Evolutionary conservation across 2,797 vertebrate species (phyloP).

Genomic region (Cetoscarus ocellatus): DNA sequence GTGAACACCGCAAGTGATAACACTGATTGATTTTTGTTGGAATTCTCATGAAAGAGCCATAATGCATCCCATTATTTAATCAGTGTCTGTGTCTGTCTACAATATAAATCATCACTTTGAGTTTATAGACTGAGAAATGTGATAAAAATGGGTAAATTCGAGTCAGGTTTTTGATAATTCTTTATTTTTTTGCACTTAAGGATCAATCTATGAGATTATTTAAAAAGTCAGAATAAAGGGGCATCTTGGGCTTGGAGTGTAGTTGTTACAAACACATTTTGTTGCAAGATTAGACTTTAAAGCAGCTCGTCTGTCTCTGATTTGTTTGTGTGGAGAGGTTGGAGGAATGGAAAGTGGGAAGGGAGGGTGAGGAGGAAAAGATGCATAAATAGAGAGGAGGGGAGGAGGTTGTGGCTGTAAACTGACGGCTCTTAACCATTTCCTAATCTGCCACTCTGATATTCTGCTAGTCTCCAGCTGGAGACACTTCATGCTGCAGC

Average conservation of each 20-base stretch:
- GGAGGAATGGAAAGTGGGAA: slow-evolving; percentile 24
- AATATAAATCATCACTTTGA: slow-evolving; percentile 35
- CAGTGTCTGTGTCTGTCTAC: slow-evolving; percentile 23
- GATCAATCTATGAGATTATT: not conserved
- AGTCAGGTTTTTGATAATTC: no score
- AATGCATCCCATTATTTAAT: slow-evolving; percentile 49
- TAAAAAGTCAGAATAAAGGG: slow-evolving; percentile 11
- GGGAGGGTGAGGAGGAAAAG: slow-evolving; percentile 48
- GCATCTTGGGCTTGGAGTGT: slow-evolving; percentile 13
- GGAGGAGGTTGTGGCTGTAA: slow-evolving; percentile 50
- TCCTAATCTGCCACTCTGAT: slow-evolving; percentile 65
- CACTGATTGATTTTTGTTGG: slow-evolving; percentile 50
- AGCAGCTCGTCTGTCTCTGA: slow-evolving; percentile 49
- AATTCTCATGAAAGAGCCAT: slow-evolving; percentile 41
- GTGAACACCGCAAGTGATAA: slow-evolving; percentile 41
- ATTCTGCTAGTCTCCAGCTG: slow-evolving; percentile 58
- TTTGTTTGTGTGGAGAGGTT: slow-evolving; percentile 53
- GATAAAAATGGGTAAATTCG: not conserved
- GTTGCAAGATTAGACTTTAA: slow-evolving; percentile 34
- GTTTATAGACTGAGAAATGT: not conserved
- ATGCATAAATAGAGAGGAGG: slow-evolving; percentile 61
- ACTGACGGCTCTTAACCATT: slow-evolving; percentile 58
- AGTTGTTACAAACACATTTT: slow-evolving; percentile 26
- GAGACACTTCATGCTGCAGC: slow-evolving; percentile 39
- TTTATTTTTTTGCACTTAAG: not conserved